Evolutionary conservation across 2,113 vertebrate genomes (phyloP).

Genomic region (Gymnobelideus leadbeateri): DNA sequence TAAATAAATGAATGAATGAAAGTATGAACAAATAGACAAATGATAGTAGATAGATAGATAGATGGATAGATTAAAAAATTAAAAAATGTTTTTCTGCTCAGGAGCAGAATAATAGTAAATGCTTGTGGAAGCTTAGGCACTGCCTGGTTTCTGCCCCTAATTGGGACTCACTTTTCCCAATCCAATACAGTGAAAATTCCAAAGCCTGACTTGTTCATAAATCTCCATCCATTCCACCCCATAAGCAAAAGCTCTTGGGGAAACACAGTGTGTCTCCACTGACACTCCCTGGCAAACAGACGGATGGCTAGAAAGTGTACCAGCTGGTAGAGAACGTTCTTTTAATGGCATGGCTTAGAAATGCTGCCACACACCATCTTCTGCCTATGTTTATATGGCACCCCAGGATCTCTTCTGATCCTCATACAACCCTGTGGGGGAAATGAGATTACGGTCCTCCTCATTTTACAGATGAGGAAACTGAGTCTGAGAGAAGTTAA

Average conservation of each 20-base stretch:
- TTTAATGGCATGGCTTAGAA: not conserved
- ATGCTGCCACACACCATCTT: not conserved
- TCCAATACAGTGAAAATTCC: constrained; percentile 49
- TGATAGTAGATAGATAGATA: too few species aligned
- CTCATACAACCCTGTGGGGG: not conserved
- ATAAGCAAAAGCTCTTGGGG: constrained; percentile 8
- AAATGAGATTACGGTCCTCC: not conserved
- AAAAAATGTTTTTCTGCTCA: not conserved
- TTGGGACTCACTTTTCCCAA: constrained; percentile 54
- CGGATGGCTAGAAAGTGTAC: not conserved
- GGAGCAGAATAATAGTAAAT: constrained; percentile 1
- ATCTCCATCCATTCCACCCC: constrained; percentile 34
- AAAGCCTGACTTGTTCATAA: constrained; percentile 62
- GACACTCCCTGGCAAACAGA: not conserved
- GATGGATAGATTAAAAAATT: too few species aligned
- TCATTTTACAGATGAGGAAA: not conserved
- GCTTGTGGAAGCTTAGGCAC: constrained; percentile 15
- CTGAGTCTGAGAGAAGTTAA: not conserved
- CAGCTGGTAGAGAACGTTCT: constrained; percentile 40
- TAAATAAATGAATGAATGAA: too few species aligned
- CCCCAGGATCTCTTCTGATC: not conserved
- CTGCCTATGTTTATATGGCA: constrained; percentile 42
- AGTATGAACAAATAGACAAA: too few species aligned
- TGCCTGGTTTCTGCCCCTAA: constrained; percentile 35
- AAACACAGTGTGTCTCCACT: constrained; percentile 24